Percentiles rank a stretch among this genome's conserved stretches.
Evolutionary conservation across 2,113 vertebrate species (phyloP).

Genomic region (Phylloscopus trochiloides): DNA sequence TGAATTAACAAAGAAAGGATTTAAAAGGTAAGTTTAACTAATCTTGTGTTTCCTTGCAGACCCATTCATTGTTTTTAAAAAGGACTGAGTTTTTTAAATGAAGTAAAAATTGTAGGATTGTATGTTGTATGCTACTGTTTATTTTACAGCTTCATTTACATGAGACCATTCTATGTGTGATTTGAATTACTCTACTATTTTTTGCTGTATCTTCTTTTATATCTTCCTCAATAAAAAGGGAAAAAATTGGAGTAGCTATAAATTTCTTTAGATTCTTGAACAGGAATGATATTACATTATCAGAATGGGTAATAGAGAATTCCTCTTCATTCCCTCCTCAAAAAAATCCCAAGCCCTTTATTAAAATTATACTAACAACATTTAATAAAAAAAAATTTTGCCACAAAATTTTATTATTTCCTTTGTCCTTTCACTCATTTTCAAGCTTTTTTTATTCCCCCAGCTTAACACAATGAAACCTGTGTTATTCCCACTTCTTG

Average conservation of each 20-base stretch:
- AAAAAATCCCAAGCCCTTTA: not conserved
- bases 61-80: conserved; percentile 32
- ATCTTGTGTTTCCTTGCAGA: conserved; percentile 34
- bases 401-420: not conserved
- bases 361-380: not conserved
- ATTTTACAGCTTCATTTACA: conserved; percentile 21
- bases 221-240: not conserved
- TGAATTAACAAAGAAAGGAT: conserved; percentile 75
- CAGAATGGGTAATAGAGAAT: not conserved
- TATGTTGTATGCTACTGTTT: conserved; percentile 11
- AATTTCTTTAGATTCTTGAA: not conserved
- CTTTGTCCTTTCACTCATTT: not conserved
- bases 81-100: not conserved
- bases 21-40: conserved; percentile 60
- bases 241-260: not conserved
- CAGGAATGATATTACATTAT: not conserved
- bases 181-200: not conserved
- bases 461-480: not conserved
- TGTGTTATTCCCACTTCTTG: not conserved
- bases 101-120: conserved; percentile 10
- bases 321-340: rapidly evolving
- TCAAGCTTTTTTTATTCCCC: not conserved
- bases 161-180: not conserved
- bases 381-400: not conserved
- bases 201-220: not conserved